Conservation (phyloP, 2,113 vertebrate species). For the Chaenogobius annularis region DNA sequence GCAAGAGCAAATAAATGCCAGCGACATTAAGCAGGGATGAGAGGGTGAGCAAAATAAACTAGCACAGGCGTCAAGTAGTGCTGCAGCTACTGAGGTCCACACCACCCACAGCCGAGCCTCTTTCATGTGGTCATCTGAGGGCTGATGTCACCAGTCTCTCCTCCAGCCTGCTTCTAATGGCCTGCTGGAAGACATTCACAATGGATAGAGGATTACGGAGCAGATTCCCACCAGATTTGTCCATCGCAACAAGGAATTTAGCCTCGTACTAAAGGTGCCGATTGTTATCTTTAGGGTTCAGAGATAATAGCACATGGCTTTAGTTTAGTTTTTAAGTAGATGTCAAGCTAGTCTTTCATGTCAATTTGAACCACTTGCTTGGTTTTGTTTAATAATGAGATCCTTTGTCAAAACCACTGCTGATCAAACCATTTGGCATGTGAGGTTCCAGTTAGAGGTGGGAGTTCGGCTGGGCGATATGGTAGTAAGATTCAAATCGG, state of each 20-base stretch:
- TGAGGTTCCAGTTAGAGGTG: too few species aligned
- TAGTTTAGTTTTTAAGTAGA: neutral
- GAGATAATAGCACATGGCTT: neutral
- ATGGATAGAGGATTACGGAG: slow-evolving; percentile 6
- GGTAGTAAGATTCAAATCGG: too few species aligned
- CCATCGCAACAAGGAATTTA: slow-evolving; percentile 8
- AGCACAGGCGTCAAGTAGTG: slow-evolving; percentile 55
- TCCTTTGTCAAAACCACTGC: neutral
- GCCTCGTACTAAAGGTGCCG: slow-evolving; percentile 13
- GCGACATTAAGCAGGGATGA: slow-evolving; percentile 40
- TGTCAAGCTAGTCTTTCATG: neutral
- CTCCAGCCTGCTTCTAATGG: slow-evolving; percentile 26
- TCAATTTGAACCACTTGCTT: neutral
- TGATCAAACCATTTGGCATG: too few species aligned
- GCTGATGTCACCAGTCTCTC: slow-evolving; percentile 62
- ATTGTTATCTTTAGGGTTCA: slow-evolving; percentile 8
- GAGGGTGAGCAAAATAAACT: slow-evolving; percentile 60
- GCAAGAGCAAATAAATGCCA: slow-evolving; percentile 42
- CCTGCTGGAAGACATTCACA: slow-evolving; percentile 27
- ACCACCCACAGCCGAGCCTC: slow-evolving; percentile 52
- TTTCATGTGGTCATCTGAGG: slow-evolving; percentile 63
- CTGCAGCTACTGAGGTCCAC: slow-evolving; percentile 53
- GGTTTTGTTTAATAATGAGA: neutral
- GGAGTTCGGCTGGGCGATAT: too few species aligned
- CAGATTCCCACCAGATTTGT: slow-evolving; percentile 42